phyloP scores from a whole-genome alignment of 2,888 invertebrate species.

The Melanophora roralis region DNA sequence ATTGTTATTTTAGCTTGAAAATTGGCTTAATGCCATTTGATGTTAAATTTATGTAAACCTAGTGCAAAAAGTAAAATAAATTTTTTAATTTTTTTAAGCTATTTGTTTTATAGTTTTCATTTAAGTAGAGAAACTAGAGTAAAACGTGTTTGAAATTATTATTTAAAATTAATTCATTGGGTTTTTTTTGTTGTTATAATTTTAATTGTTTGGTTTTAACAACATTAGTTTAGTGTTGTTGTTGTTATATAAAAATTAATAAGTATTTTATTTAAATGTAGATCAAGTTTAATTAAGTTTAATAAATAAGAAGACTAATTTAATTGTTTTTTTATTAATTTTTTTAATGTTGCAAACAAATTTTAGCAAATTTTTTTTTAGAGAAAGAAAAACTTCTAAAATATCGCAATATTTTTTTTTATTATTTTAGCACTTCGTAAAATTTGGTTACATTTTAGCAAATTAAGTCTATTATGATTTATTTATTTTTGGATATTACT shows the following conservation, averaged over 20 bases:
- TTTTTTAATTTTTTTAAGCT: background rate
- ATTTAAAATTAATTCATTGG: background rate
- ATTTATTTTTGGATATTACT: no score
- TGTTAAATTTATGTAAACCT: background rate
- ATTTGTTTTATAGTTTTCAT: conserved; percentile 27
- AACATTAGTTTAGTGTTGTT: background rate
- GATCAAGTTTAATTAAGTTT: conserved; percentile 61
- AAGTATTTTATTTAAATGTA: conserved; percentile 25
- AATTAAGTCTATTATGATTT: no score
- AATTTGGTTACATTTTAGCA: no score
- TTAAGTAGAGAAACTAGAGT: conserved; percentile 59
- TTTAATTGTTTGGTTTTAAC: background rate
- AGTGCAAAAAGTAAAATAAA: conserved; percentile 1
- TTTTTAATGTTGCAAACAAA: no score
- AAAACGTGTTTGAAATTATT: conserved; percentile 53
- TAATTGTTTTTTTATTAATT: no score
- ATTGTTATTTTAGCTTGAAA: background rate
- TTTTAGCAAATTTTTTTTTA: no score
- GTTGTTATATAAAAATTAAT: no score
- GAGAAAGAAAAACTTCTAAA: no score
- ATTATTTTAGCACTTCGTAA: no score
- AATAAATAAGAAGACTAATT: no score
- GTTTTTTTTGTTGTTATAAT: background rate
- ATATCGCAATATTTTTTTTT: no score
- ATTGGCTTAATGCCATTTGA: conserved; percentile 47